A percentile compares a stretch with the other conserved stretches of the same genome.
These are phyloP conservation scores for Babylonia areolata DNA, from an alignment of 1,140 invertebrate genomes.

Conservation along the genomic window DNA sequence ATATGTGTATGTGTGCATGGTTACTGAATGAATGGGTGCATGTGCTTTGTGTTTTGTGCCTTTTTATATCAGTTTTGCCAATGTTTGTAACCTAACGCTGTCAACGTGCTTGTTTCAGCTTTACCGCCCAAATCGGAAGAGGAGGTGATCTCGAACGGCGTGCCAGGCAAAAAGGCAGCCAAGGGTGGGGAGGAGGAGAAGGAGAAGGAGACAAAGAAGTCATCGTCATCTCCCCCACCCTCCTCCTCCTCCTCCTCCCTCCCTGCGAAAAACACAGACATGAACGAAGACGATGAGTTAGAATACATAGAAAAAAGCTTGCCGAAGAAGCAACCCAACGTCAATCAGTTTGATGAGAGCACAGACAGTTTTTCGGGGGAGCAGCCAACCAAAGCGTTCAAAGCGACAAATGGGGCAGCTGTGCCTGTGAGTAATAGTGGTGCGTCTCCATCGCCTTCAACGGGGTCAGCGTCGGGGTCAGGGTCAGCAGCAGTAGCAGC, in stretches of 20 bases:
- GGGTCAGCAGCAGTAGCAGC: background rate
- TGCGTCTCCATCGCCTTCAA: constrained; percentile 37
- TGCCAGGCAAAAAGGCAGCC: constrained; percentile 59
- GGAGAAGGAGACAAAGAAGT: constrained; percentile 37
- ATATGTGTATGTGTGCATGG: background rate
- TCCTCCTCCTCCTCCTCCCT: background rate
- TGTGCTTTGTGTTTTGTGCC: no score
- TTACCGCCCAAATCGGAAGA: constrained; percentile 73
- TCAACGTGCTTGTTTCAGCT: constrained; percentile 52
- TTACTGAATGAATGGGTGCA: background rate
- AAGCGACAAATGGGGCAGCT: constrained; percentile 55
- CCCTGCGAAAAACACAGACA: constrained; percentile 58
- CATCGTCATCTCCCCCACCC: background rate
- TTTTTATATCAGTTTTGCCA: no score
- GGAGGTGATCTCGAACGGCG: constrained; percentile 75
- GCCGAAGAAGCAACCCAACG: constrained; percentile 66
- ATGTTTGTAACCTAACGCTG: no score
- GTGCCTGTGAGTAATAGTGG: constrained; percentile 31
- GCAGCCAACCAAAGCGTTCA: constrained; percentile 67
- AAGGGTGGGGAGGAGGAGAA: constrained; percentile 57
- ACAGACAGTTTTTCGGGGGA: constrained; percentile 69
- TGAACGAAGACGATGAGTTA: constrained; percentile 68
- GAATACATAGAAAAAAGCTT: constrained; percentile 72
- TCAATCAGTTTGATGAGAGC: constrained; percentile 73
- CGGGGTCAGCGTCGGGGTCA: constrained; percentile 28